Evolutionary conservation across 2,888 invertebrate genomes (phyloP), one percentile per base, ranked within the genome.

Genomic region (Xestia sexstrigata): DNA sequence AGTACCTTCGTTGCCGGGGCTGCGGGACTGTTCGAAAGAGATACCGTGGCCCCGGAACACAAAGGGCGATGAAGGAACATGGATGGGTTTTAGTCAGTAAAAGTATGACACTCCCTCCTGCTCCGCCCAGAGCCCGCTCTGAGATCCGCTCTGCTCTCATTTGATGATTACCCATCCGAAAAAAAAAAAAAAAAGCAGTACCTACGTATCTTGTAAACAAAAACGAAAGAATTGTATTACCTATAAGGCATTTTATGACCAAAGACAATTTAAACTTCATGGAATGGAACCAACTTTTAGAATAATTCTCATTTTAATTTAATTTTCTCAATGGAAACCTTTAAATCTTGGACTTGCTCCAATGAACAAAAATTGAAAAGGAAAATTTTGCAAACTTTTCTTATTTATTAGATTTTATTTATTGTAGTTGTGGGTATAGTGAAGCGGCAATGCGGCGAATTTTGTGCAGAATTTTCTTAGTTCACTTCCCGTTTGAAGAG

Each of bases 281-380:
- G 60, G 4, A 81, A 68, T 68, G 35, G 30, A 11, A 62, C 49
- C 47, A 63, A 84, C 79, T 79, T 68, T n/a, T 13, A 65, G 42
- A 84, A 74, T 81, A 63, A 81, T 84, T 62, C 74, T 6, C n/a
- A 67, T 84, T 81, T 81, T 74, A 84, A 84, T 82, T 81, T 76
- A 82, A 76, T 82, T 81, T 85, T 72, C 68, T 82, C 77, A 76
- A 74, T 74, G 70, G 70, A 45, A 84, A 81, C 75, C 75, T 81
- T 74, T 74, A 82, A 70, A 84, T 84, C 70, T 81, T 82, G 82
- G 85, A 74, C 45, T 74, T 17, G 20, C 13, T 55, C 82, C 82
- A 82, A 85, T 82, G 42, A 84, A 70, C 70, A 67, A 71, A 55
- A 84, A 49, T 13, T 75, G 74, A 26, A 35, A 71, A 71, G 17